Percentiles rank a stretch among this genome's conserved stretches.
Evolutionary conservation across 2,113 vertebrate species (phyloP).

Genomic region (Mus musculus): DNA sequence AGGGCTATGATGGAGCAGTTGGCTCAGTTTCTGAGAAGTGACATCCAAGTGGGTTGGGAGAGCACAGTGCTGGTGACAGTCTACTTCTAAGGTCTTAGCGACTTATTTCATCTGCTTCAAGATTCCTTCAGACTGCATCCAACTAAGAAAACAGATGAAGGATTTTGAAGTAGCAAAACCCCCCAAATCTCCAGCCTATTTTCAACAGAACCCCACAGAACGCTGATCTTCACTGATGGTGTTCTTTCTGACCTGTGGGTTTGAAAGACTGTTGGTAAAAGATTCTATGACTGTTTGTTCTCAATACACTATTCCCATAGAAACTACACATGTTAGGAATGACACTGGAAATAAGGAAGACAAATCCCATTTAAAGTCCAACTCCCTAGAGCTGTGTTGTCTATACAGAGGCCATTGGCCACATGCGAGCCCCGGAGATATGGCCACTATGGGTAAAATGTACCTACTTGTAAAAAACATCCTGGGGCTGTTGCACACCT

Average conservation of each 20-base stretch:
- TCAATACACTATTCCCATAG: conserved; percentile 7
- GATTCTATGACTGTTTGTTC: neutral
- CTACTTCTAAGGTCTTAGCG: neutral
- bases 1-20: neutral
- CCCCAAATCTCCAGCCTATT: neutral
- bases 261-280: conserved; percentile 50
- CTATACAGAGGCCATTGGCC: neutral
- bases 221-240: neutral
- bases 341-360: neutral
- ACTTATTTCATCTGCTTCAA: neutral
- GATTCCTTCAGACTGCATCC: neutral
- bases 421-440: neutral
- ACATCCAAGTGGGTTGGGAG: neutral
- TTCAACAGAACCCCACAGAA: neutral
- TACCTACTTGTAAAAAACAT: neutral
- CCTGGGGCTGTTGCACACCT: neutral
- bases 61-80: neutral
- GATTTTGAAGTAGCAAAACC: conserved; percentile 8
- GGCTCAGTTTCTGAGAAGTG: neutral
- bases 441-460: neutral
- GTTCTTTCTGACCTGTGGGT: conserved; percentile 29
- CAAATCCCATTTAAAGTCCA: neutral
- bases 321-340: neutral
- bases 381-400: neutral
- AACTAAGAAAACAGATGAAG: neutral